A percentile compares a stretch with the other conserved stretches of the same genome.
Evolutionary conservation across 2,888 invertebrate species (phyloP).

Genomic region (Iselma pallidipennis): DNA sequence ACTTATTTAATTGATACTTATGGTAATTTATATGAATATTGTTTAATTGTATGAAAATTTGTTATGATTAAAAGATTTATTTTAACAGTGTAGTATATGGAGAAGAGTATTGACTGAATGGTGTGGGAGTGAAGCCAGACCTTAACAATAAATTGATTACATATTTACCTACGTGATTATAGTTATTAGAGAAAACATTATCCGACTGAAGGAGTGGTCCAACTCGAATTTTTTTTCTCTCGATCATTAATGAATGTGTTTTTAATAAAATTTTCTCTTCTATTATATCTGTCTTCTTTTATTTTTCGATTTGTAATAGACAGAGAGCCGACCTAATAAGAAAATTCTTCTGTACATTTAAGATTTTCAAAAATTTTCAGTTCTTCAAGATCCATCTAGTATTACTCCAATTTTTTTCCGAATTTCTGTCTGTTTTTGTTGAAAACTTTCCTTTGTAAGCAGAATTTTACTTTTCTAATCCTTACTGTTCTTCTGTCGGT

Average conservation of each 20-base stretch:
- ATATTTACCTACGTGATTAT: constrained; percentile 58
- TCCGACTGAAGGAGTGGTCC: constrained; percentile 54
- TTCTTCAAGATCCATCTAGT: too few relatives aligned
- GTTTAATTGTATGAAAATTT: not conserved
- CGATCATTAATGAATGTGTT: not conserved
- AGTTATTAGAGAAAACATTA: constrained; percentile 59
- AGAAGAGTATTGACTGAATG: constrained; percentile 14
- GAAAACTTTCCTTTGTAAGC: too few relatives aligned
- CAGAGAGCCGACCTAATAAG: too few relatives aligned
- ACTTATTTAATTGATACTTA: not conserved
- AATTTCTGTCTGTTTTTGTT: too few relatives aligned
- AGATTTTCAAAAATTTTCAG: too few relatives aligned
- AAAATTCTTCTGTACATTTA: too few relatives aligned
- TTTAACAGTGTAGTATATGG: constrained; percentile 25
- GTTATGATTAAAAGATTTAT: not conserved
- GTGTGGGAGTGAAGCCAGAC: constrained; percentile 53
- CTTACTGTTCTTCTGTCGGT: too few relatives aligned
- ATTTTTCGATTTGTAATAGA: too few relatives aligned
- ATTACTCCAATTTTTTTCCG: too few relatives aligned
- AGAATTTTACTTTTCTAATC: too few relatives aligned
- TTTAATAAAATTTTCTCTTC: not conserved
- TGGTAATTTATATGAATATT: not conserved
- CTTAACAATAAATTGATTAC: constrained; percentile 57
- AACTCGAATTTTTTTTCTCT: constrained; percentile 38
- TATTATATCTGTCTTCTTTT: too few relatives aligned